Conservation (phyloP, 2,113 vertebrate species). For the Leucopternis melanops region DNA sequence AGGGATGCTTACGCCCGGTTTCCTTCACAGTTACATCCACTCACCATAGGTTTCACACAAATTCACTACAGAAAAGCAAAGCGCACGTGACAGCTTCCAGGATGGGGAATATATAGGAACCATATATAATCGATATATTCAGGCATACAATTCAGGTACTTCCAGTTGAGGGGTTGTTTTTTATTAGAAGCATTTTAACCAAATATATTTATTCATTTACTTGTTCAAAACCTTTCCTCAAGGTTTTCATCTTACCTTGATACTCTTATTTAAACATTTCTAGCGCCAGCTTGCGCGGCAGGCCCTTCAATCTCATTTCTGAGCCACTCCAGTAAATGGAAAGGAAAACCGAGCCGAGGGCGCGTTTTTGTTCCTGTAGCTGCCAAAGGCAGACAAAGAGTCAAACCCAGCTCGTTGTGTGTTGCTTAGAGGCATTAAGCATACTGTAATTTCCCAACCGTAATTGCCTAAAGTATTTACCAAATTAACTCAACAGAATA, state of each 20-base stretch:
- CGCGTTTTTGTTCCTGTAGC: background rate
- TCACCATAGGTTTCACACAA: background rate
- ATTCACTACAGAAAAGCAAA: background rate
- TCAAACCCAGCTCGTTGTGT: background rate
- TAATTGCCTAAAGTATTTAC: background rate
- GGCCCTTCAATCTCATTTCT: background rate
- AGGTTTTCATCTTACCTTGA: background rate
- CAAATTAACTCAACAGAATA: background rate
- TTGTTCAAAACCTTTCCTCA: background rate
- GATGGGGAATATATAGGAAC: background rate
- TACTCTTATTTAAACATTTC: background rate
- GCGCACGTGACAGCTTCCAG: background rate
- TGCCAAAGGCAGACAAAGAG: background rate
- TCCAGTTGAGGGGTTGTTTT: background rate
- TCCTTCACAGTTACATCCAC: background rate
- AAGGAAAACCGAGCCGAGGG: background rate
- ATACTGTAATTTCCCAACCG: background rate
- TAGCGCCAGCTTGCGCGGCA: rapidly evolving
- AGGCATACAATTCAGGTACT: background rate
- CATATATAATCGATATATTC: too few relatives aligned
- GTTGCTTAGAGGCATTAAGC: background rate
- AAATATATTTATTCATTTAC: background rate
- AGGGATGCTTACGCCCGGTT: background rate
- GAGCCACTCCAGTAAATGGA: background rate
- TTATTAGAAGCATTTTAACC: background rate